Evolutionary conservation across 2,888 invertebrate genomes (phyloP), one percentile per base, ranked within the genome.

Genomic region (Eudemis profundana): DNA sequence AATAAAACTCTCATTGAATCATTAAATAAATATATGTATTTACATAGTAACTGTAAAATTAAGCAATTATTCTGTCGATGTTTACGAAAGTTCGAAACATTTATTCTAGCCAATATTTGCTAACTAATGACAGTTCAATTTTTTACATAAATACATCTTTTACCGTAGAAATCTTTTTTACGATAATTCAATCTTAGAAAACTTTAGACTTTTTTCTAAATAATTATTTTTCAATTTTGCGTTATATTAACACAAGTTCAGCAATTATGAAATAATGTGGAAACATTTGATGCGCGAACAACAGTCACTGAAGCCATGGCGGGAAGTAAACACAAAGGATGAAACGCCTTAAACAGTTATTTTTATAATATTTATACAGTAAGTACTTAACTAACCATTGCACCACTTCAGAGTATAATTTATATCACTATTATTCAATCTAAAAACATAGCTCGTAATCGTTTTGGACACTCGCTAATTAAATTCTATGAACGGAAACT

Each of bases 21-120:
- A 83, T 91, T 90, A 91, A 91, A 92, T 92, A 92, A 91, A 92
- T 90, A 91, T 92, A 90, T 90, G 91, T 92, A 92, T 92, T 89
- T 92, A 92, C 91, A 92, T 68, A 78, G 78, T 85, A 90, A 90
- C 89, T 82, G 81, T 83, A 79, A 88, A 88, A 84, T 84, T 78
- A 89, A 87, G 83, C 78, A 78, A 79, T 81, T 81, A 82, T 77
- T 85, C 81, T 81, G 87, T 90, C 87, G 88, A 89, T 90, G 88
- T 87, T 83, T 77, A 81, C 76, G 82, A 85, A 78, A 82, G 71
- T 79, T 78, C 70, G 70, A 82, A 81, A 77, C 76, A 73, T 78
- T 75, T 78, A 77, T 77, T 73, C 74, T 80, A 81, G 76, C 78
- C 82, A 74, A 68, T 67, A 67, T 69, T 68, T 70, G 38, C 72